phyloP scores from a whole-genome alignment of 2,797 vertebrate genomes.

The Apogon talboti region DNA sequence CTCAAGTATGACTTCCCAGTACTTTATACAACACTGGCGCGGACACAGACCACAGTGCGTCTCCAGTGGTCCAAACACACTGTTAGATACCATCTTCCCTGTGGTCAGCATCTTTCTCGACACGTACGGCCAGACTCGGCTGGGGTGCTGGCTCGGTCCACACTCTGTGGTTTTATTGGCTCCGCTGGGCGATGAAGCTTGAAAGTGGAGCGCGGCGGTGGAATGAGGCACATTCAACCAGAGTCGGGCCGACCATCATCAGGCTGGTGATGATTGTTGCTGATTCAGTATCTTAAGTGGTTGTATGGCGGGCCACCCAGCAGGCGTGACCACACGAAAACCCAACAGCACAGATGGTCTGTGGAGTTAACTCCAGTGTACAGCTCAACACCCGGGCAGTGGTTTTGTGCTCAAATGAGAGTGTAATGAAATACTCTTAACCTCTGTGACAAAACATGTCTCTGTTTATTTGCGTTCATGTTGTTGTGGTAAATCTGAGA shows the following conservation, averaged over 20 bases:
- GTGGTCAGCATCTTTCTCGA: constrained; percentile 41
- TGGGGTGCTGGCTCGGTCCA: constrained; percentile 22
- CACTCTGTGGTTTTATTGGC: constrained; percentile 64
- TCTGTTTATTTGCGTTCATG: constrained; percentile 52
- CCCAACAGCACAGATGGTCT: constrained; percentile 59
- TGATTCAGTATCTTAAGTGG: constrained; percentile 72
- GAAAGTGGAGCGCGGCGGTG: constrained; percentile 41
- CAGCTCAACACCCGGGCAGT: constrained; percentile 12
- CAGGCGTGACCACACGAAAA: constrained; percentile 59
- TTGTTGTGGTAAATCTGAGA: constrained; percentile 52
- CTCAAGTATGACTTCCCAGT: too few species aligned
- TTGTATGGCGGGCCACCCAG: constrained; percentile 76
- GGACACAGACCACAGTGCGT: constrained; percentile 18
- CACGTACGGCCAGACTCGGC: constrained; percentile 35
- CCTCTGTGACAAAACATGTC: constrained; percentile 43
- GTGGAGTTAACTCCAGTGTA: constrained; percentile 25
- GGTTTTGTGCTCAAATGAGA: constrained; percentile 35
- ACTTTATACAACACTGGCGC: too few species aligned
- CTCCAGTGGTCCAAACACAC: constrained; percentile 6
- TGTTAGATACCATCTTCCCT: constrained; percentile 33
- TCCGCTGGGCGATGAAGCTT: constrained; percentile 52
- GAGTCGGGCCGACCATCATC: constrained; percentile 21
- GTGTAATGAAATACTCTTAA: constrained; percentile 50
- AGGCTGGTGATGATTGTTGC: constrained; percentile 58
- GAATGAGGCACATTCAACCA: constrained; percentile 8